phyloP scores from a whole-genome alignment of 2,888 invertebrate genomes.

The Rhimphoctona megacephalus region DNA sequence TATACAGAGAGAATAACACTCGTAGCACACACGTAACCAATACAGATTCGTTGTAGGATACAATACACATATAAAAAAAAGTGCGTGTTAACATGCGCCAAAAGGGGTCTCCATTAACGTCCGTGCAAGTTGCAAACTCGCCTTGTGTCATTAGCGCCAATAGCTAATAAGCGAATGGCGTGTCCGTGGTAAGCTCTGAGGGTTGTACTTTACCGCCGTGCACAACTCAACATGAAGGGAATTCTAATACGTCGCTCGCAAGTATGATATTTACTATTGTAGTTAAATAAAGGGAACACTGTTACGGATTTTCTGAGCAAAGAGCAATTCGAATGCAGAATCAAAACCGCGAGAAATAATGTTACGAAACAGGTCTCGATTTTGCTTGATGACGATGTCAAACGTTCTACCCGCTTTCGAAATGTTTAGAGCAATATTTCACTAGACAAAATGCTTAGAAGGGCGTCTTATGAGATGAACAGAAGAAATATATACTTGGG shows the following conservation, averaged over 20 bases:
- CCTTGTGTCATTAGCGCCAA: slow-evolving; percentile 53
- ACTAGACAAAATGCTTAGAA: too few relatives aligned
- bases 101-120: slow-evolving; percentile 39
- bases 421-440: too few relatives aligned
- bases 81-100: slow-evolving; percentile 33
- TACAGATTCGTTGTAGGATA: neutral
- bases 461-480: too few relatives aligned
- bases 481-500: too few relatives aligned
- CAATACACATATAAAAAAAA: neutral
- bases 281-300: slow-evolving; percentile 52
- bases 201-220: slow-evolving; percentile 12
- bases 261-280: slow-evolving; percentile 16
- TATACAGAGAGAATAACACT: neutral
- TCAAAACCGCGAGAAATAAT: neutral
- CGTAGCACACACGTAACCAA: slow-evolving; percentile 15
- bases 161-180: slow-evolving; percentile 64
- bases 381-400: neutral
- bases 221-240: slow-evolving; percentile 8
- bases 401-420: neutral
- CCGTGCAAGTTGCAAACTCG: slow-evolving; percentile 47
- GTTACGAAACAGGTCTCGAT: neutral
- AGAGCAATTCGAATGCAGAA: slow-evolving; percentile 34
- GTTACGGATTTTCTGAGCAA: slow-evolving; percentile 39
- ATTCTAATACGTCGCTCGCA: neutral
- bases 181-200: slow-evolving; percentile 32